Percentiles rank a stretch among this genome's conserved stretches.
These are phyloP conservation scores for Lutjanus erythropterus DNA, from an alignment of 2,113 vertebrate species.

Conservation along the genomic window DNA sequence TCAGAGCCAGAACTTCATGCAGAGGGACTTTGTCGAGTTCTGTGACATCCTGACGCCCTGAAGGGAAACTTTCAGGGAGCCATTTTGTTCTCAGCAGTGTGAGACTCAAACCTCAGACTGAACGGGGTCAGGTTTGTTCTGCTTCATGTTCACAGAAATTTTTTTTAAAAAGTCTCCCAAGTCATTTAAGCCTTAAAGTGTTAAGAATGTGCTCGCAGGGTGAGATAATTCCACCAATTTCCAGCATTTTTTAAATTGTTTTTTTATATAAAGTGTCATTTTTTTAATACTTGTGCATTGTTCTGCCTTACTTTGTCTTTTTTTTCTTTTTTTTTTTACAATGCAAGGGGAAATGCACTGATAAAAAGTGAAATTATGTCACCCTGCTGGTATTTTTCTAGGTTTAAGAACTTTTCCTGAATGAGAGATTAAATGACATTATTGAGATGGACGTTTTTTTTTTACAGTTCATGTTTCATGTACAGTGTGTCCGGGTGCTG, in stretches of 20 bases:
- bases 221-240: constrained; percentile 25
- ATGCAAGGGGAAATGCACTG: constrained; percentile 5
- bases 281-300: not conserved
- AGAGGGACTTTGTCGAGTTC: constrained; percentile 90
- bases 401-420: not conserved
- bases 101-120: constrained; percentile 35
- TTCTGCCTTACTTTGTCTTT: constrained; percentile 13
- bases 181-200: constrained; percentile 47
- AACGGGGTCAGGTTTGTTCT: constrained; percentile 58
- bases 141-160: constrained; percentile 31
- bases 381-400: constrained; percentile 34
- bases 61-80: constrained; percentile 52
- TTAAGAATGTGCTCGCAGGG: constrained; percentile 4
- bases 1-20: constrained; percentile 91
- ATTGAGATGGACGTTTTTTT: constrained; percentile 15
- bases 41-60: constrained; percentile 84
- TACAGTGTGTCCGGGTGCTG: constrained; percentile 34
- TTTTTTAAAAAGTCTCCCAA: not conserved
- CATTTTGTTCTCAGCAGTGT: constrained; percentile 46
- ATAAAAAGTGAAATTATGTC: constrained; percentile 22
- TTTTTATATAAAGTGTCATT: constrained; percentile 3
- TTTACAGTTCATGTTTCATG: constrained; percentile 18
- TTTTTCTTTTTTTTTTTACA: too few species aligned
- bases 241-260: not conserved
- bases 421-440: constrained; percentile 23